These are phyloP conservation scores for Cephus pulcher DNA, from an alignment of 2,888 invertebrate species.

Conservation along the genomic window DNA sequence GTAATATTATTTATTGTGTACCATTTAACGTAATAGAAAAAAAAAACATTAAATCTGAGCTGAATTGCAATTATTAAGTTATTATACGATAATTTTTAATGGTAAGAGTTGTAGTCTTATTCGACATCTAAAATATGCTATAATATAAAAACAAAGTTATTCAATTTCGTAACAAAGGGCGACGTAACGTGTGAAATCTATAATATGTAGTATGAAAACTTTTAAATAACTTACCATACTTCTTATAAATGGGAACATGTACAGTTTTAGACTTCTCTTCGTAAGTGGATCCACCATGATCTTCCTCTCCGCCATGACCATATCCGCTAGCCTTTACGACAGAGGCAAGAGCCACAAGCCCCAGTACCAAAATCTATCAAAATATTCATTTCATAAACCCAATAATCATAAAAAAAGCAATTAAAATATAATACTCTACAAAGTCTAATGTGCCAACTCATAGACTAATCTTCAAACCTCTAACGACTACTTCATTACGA, in stretches of 20 bases:
- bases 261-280: slow-evolving; percentile 57
- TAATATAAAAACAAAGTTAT: not conserved
- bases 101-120: not conserved
- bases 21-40: not conserved
- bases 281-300: slow-evolving; percentile 53
- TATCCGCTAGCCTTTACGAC: slow-evolving; percentile 44
- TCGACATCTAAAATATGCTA: not conserved
- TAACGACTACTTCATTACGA: not conserved
- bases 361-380: slow-evolving; percentile 46
- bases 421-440: not conserved
- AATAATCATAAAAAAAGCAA: not conserved
- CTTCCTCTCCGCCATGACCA: slow-evolving; percentile 33
- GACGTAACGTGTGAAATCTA: not conserved
- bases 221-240: slow-evolving; percentile 51
- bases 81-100: too few species aligned
- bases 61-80: not conserved
- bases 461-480: not conserved
- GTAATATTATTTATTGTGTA: not conserved
- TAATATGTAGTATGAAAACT: not conserved
- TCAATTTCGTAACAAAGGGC: not conserved
- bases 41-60: not conserved
- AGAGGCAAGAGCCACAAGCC: slow-evolving; percentile 32
- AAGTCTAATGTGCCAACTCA: not conserved
- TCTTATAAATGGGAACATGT: slow-evolving; percentile 59
- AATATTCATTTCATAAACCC: slow-evolving; percentile 5